These are phyloP conservation scores for Laticauda colubrina DNA, from an alignment of 2,113 vertebrate genomes.

Conservation along the genomic window DNA sequence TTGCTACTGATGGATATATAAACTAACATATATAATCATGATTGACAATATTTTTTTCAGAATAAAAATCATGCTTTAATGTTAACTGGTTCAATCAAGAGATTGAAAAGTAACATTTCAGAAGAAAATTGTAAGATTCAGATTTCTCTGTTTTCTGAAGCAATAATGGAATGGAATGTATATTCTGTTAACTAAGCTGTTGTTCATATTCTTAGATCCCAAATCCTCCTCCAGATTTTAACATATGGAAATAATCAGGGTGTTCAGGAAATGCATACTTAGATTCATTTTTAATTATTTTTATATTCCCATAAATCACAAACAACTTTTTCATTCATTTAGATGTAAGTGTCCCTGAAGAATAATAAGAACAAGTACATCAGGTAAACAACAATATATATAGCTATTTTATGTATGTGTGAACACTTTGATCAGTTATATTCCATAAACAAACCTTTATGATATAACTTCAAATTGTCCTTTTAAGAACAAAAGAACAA, in stretches of 20 bases:
- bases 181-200: slow-evolving; percentile 3
- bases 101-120: slow-evolving; percentile 24
- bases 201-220: slow-evolving; percentile 14
- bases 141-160: slow-evolving; percentile 1
- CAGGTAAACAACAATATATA: neutral
- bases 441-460: neutral
- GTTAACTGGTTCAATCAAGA: slow-evolving; percentile 7
- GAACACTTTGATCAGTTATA: neutral
- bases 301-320: slow-evolving; percentile 14
- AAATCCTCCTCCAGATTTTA: neutral
- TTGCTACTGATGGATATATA: slow-evolving; percentile 22
- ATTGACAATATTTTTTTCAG: slow-evolving; percentile 2
- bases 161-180: neutral
- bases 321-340: neutral
- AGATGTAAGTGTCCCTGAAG: neutral
- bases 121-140: neutral
- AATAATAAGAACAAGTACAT: neutral
- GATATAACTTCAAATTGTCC: neutral
- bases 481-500: neutral
- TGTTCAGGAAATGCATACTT: slow-evolving; percentile 45
- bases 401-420: neutral
- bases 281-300: slow-evolving; percentile 46
- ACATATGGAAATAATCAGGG: slow-evolving; percentile 63
- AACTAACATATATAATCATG: slow-evolving; percentile 35
- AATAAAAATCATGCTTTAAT: slow-evolving; percentile 2